Conservation (phyloP, 2,113 vertebrate species). For the Eublepharis macularius region DNA sequence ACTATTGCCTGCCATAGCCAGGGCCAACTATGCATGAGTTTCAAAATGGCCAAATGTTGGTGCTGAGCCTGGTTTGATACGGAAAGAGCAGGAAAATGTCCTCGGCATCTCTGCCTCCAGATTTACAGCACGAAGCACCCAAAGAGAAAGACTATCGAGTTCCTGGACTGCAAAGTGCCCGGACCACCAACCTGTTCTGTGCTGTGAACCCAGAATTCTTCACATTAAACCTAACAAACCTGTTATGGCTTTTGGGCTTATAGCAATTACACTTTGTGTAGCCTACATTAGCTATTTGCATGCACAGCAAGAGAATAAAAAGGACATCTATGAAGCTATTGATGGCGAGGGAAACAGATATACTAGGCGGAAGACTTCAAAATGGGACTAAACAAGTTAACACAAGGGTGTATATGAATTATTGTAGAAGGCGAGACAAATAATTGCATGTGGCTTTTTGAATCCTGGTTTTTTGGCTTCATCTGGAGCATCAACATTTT, state of each 20-base stretch:
- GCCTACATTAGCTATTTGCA: constrained; percentile 94
- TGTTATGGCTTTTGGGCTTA: constrained; percentile 90
- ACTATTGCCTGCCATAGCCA: background rate
- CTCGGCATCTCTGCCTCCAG: constrained; percentile 67
- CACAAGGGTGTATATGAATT: background rate
- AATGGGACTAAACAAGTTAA: constrained; percentile 84
- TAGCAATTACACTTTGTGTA: constrained; percentile 86
- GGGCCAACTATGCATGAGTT: background rate
- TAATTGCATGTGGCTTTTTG: background rate
- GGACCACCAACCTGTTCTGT: constrained; percentile 89
- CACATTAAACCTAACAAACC: constrained; percentile 92
- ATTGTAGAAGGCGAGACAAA: background rate
- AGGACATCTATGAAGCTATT: constrained; percentile 88
- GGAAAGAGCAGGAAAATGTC: constrained; percentile 78
- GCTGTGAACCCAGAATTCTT: constrained; percentile 96
- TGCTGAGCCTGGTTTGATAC: no score
- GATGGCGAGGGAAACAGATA: constrained; percentile 86
- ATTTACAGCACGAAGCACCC: constrained; percentile 60
- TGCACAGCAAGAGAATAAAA: constrained; percentile 85
- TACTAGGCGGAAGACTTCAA: constrained; percentile 87
- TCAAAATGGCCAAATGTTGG: background rate
- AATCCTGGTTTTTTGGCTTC: constrained; percentile 1
- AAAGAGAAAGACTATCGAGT: constrained; percentile 71
- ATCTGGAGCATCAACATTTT: background rate
- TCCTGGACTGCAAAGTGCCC: constrained; percentile 81